Conservation (phyloP, 1,140 invertebrate genomes). For the Diplogasteroides magnus region DNA sequence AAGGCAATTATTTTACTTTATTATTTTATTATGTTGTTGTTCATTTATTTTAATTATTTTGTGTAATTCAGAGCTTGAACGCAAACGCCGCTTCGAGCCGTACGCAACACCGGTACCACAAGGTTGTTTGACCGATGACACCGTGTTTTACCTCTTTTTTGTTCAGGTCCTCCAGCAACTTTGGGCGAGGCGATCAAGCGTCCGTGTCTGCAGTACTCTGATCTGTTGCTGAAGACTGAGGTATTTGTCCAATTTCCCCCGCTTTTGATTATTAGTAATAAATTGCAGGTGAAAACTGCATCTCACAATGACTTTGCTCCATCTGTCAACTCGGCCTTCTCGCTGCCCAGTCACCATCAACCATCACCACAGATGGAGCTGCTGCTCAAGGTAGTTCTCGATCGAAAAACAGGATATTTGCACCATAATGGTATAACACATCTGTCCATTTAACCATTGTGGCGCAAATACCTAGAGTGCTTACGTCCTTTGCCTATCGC, state of each 20-base stretch:
- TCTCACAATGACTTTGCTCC: background rate
- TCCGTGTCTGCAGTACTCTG: background rate
- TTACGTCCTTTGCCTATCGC: too few species aligned
- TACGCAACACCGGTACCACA: too few species aligned
- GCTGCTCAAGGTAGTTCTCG: background rate
- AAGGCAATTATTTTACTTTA: too few species aligned
- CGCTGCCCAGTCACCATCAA: background rate
- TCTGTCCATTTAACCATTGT: too few species aligned
- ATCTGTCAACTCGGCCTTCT: background rate
- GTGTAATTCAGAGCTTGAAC: background rate
- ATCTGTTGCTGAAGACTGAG: background rate
- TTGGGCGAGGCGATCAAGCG: background rate
- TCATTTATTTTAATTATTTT: background rate
- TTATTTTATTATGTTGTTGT: too few species aligned
- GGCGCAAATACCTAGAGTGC: too few species aligned
- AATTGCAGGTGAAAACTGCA: background rate
- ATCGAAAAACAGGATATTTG: too few species aligned
- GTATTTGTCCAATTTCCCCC: too few species aligned
- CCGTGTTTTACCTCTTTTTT: too few species aligned
- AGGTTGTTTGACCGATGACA: too few species aligned
- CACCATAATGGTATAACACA: too few species aligned
- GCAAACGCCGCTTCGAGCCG: background rate
- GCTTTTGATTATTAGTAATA: background rate
- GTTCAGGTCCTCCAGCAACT: background rate
- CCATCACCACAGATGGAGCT: background rate